A percentile compares a stretch with the other conserved stretches of the same genome.
Conservation (phyloP, 2,888 invertebrate genomes). For the Brachynemurus nebulosus region DNA sequence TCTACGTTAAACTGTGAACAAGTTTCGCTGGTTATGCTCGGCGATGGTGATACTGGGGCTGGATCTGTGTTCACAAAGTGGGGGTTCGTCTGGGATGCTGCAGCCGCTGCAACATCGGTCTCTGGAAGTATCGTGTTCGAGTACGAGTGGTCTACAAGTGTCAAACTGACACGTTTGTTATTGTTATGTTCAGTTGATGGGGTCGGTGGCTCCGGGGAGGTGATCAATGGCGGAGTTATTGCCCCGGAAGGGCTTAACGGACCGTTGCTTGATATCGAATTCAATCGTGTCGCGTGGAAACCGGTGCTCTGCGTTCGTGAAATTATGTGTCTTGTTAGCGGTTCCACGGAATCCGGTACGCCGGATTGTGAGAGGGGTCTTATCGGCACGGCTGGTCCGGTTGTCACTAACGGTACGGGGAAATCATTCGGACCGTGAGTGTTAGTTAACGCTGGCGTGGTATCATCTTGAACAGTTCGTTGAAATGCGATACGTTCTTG, state of each 20-base stretch:
- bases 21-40: slow-evolving; percentile 33
- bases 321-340: slow-evolving; percentile 29
- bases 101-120: slow-evolving; percentile 15
- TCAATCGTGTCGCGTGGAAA: slow-evolving; percentile 21
- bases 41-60: slow-evolving; percentile 21
- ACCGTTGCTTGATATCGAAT: slow-evolving; percentile 27
- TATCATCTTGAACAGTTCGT: slow-evolving; percentile 4
- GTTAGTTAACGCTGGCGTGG: not conserved
- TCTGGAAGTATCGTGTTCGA: slow-evolving; percentile 23
- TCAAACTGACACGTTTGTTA: slow-evolving; percentile 31
- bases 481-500: slow-evolving; percentile 54
- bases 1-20: slow-evolving; percentile 35
- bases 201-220: slow-evolving; percentile 21
- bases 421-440: slow-evolving; percentile 16
- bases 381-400: slow-evolving; percentile 30
- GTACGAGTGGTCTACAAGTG: slow-evolving; percentile 23
- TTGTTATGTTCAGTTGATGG: slow-evolving; percentile 35
- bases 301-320: slow-evolving; percentile 26
- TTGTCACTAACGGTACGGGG: slow-evolving; percentile 22
- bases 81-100: slow-evolving; percentile 5
- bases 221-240: slow-evolving; percentile 26
- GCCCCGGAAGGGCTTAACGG: slow-evolving; percentile 31
- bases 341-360: slow-evolving; percentile 37
- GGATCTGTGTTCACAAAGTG: slow-evolving; percentile 17
- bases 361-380: slow-evolving; percentile 28